phyloP scores from a whole-genome alignment of 2,888 invertebrate genomes.

The Papilio elwesi region DNA sequence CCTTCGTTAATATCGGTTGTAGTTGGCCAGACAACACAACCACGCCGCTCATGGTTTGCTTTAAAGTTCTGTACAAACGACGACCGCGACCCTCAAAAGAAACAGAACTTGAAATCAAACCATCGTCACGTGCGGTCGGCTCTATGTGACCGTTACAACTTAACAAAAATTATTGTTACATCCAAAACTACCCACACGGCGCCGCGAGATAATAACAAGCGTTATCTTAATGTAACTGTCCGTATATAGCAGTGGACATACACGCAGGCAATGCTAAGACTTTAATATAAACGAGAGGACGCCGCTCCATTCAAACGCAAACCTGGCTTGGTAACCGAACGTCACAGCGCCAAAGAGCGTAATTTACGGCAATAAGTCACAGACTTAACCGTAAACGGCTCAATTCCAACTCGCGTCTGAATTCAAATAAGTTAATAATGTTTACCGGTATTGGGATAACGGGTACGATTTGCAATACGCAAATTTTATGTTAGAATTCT shows the following conservation, averaged over 20 bases:
- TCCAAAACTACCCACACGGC: slow-evolving; percentile 33
- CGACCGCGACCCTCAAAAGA: no score
- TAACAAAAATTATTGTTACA: slow-evolving; percentile 35
- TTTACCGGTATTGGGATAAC: slow-evolving; percentile 22
- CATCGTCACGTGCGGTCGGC: slow-evolving; percentile 10
- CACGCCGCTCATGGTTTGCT: no score
- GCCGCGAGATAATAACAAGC: slow-evolving; percentile 14
- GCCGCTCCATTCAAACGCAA: slow-evolving; percentile 40
- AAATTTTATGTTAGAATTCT: slow-evolving; percentile 38
- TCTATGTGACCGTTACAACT: slow-evolving; percentile 15
- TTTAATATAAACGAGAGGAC: slow-evolving; percentile 31
- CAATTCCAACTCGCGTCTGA: slow-evolving; percentile 52
- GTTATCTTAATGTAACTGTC: slow-evolving; percentile 33
- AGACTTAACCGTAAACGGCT: slow-evolving; percentile 54
- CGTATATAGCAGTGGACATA: slow-evolving; percentile 21
- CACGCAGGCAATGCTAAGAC: slow-evolving; percentile 23
- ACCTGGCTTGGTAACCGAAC: slow-evolving; percentile 21
- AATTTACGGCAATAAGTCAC: slow-evolving; percentile 56
- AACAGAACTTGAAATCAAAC: background rate
- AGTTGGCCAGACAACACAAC: no score
- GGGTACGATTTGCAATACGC: slow-evolving; percentile 40
- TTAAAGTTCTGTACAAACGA: no score
- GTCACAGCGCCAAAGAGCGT: slow-evolving; percentile 46
- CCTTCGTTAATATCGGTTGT: no score
- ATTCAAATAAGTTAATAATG: slow-evolving; percentile 47